phyloP scores from a whole-genome alignment of 2,797 vertebrate genomes.

The Gallinago nigripennis region DNA sequence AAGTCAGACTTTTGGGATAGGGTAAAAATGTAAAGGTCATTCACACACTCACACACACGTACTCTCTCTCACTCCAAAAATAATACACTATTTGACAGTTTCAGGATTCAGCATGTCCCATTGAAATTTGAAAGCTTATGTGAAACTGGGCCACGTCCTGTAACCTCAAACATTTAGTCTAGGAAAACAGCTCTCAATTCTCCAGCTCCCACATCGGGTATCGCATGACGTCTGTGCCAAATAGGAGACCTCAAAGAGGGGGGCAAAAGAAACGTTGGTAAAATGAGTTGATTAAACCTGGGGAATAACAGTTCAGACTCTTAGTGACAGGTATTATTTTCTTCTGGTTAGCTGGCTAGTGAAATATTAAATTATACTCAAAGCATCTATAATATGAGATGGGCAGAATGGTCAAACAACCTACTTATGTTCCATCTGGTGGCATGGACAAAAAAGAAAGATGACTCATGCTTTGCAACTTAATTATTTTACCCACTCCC shows the following conservation, averaged over 20 bases:
- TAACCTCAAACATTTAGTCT: conserved; percentile 75
- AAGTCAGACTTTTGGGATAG: conserved; percentile 68
- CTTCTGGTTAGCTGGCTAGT: conserved; percentile 38
- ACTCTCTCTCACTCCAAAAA: conserved; percentile 69
- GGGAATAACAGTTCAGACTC: conserved; percentile 49
- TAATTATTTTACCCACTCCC: not conserved
- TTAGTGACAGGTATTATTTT: conserved; percentile 58
- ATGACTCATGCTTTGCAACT: not conserved
- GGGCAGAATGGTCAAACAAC: not conserved
- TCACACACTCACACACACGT: conserved; percentile 60
- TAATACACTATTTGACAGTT: conserved; percentile 76
- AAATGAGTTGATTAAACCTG: conserved; percentile 68
- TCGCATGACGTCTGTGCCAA: conserved; percentile 72
- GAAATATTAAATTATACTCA: conserved; percentile 53
- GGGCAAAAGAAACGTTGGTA: conserved; percentile 54
- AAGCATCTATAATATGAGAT: not conserved
- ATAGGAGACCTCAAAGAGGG: conserved; percentile 49
- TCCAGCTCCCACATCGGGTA: conserved; percentile 68
- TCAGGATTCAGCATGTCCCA: conserved; percentile 72
- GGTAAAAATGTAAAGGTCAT: conserved; percentile 76
- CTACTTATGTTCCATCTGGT: not conserved
- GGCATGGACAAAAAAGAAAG: not conserved
- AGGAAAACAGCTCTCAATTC: conserved; percentile 69
- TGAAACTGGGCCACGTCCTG: conserved; percentile 69
- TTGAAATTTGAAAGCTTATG: conserved; percentile 74